These are phyloP conservation scores for Petrocephalus zakoni DNA, from an alignment of 2,113 vertebrate genomes.

Conservation along the genomic window DNA sequence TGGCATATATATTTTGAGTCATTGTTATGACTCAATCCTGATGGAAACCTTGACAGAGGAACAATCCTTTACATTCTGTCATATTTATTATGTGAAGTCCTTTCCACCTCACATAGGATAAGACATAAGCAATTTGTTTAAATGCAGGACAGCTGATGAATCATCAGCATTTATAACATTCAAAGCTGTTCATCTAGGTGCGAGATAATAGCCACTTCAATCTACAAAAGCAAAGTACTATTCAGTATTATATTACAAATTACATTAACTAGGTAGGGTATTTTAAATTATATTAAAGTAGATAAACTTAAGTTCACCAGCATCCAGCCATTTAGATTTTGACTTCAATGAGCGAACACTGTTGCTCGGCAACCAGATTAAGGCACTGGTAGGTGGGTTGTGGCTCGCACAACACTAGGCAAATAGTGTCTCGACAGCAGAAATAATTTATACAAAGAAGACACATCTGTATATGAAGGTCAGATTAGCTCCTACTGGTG, in stretches of 20 bases:
- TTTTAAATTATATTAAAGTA: background rate
- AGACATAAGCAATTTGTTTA: background rate
- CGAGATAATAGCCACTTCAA: background rate
- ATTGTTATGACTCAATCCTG: background rate
- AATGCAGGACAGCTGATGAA: background rate
- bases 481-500: background rate
- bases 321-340: background rate
- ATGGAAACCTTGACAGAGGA: background rate
- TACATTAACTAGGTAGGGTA: background rate
- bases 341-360: background rate
- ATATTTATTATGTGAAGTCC: background rate
- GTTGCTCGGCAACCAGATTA: slow-evolving; percentile 8
- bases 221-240: background rate
- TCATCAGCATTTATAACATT: background rate
- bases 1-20: background rate
- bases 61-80: background rate
- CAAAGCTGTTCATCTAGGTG: background rate
- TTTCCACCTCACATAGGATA: background rate
- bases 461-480: background rate
- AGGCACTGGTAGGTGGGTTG: background rate
- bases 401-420: background rate
- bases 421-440: background rate
- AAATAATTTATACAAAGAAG: background rate
- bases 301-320: background rate
- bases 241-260: background rate